Conservation (phyloP, 2,888 invertebrate genomes). For the Phania funesta region DNA sequence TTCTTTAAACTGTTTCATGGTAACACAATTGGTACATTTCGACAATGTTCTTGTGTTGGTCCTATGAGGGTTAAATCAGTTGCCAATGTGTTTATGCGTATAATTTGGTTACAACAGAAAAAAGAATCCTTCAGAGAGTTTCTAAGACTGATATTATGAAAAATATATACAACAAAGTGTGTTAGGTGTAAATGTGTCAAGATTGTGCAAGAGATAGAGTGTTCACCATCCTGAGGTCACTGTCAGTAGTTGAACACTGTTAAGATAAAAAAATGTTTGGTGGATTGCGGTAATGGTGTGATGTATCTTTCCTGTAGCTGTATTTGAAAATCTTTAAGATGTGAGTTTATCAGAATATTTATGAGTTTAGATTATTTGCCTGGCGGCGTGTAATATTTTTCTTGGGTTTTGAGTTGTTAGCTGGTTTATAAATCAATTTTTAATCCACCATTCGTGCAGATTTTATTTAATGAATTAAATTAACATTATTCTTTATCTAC, state of each 20-base stretch:
- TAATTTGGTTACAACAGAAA: constrained; percentile 3
- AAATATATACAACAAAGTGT: neutral
- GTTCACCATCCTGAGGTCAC: constrained; percentile 34
- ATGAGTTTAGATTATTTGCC: constrained; percentile 33
- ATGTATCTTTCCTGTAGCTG: neutral
- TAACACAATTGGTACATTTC: no score
- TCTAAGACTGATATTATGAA: neutral
- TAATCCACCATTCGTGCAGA: constrained; percentile 66
- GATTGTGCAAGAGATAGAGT: constrained; percentile 5
- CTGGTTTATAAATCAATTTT: constrained; percentile 68
- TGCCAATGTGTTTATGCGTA: neutral
- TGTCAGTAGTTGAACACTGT: constrained; percentile 21
- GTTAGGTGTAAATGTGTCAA: neutral
- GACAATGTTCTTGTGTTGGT: no score
- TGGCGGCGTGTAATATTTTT: constrained; percentile 29
- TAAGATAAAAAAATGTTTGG: neutral
- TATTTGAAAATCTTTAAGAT: constrained; percentile 1
- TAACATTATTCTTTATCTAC: constrained; percentile 41
- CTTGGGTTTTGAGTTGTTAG: neutral
- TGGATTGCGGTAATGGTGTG: no score
- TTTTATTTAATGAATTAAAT: constrained; percentile 67
- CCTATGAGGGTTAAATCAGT: neutral
- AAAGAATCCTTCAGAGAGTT: constrained; percentile 12
- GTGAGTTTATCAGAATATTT: constrained; percentile 42
- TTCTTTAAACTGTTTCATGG: no score